Base-by-base conservation (phyloP, 2,888 invertebrate species). In the Nycteola revayana region DNA sequence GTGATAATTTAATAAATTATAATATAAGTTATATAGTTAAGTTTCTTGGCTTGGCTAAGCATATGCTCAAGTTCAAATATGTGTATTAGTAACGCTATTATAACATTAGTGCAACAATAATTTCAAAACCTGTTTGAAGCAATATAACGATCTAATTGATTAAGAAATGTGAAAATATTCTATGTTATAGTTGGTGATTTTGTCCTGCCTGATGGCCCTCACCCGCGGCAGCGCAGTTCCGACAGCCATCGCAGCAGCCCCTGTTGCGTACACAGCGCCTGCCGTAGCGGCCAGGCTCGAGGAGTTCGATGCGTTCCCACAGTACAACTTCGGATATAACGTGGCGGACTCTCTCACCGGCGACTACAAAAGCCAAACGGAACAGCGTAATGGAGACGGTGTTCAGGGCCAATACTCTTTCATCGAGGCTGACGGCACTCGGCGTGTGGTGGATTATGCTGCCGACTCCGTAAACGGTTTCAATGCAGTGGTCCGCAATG, bases 251-350 rank as follows among this genome's bases (percentile, higher is more conserved):
- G 73, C 68, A 14, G 69, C 72, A 5, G 74, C 71, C 1, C 66
- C 77, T 1, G 66, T 75, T 1, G 71, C 76, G 0, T 73, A 75
- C 10, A 30, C 58, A 38, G 58, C 60, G 7, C 52, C 57, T 3
- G 49, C 44, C 6, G 53, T 62, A 7, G 60, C 62, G 6, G 68
- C 68, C 26, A 57, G 66, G 21, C 33, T 84, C 0, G 86, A 85
- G 40, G 77, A 90, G 38, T 89, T 89, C 56, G 91, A 91, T 60
- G 82, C 90, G 0, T 71, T 84, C 32, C 92, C 92, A 0, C 91
- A 91, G 64, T 92, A 92, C 73, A 67, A 66, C 27, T 85, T 75
- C 46, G 83, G 77, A 20, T 86, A 85, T 47, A 64, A 78, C 30
- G 84, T 86, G 9, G 75, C 75, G 0, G 85, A 86, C 42, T 57